A percentile compares a stretch with the other conserved stretches of the same genome.
phyloP scores from a whole-genome alignment of 1,140 invertebrate species.

The Drosophila equinoxialis region DNA sequence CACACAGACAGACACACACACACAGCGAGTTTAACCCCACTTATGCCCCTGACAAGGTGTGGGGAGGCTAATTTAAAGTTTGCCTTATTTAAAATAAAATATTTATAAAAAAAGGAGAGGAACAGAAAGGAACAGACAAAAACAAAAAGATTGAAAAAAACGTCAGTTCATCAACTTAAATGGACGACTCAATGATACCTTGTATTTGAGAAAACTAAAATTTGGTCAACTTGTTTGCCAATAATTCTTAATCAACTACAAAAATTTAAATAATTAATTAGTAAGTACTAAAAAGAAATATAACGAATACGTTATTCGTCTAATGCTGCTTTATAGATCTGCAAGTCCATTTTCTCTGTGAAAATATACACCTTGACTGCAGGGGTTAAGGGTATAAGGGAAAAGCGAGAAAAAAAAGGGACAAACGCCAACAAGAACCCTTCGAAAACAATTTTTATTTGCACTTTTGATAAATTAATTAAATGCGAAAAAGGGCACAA shows the following conservation, averaged over 20 bases:
- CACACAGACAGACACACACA: constrained; percentile 15
- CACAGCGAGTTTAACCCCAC: constrained; percentile 64
- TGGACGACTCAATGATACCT: neutral
- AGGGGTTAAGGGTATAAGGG: neutral
- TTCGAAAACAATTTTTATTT: constrained; percentile 69
- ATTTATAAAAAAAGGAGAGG: constrained; percentile 46
- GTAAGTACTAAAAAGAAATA: no score
- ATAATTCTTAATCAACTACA: no score
- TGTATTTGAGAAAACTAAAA: neutral
- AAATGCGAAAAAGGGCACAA: constrained; percentile 66
- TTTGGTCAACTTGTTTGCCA: neutral
- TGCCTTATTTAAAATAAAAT: constrained; percentile 75
- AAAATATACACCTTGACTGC: neutral
- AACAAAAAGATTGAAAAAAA: neutral
- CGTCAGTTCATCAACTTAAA: neutral
- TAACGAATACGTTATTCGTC: no score
- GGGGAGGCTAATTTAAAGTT: constrained; percentile 72
- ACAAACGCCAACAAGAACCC: constrained; percentile 26
- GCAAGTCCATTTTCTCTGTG: no score
- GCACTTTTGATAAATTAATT: constrained; percentile 81
- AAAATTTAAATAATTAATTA: no score
- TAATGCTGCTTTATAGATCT: no score
- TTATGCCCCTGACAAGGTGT: constrained; percentile 36
- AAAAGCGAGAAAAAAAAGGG: constrained; percentile 16
- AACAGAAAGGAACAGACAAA: constrained; percentile 12